Conservation (phyloP, 1,140 invertebrate species). For the Oppia nitens region DNA sequence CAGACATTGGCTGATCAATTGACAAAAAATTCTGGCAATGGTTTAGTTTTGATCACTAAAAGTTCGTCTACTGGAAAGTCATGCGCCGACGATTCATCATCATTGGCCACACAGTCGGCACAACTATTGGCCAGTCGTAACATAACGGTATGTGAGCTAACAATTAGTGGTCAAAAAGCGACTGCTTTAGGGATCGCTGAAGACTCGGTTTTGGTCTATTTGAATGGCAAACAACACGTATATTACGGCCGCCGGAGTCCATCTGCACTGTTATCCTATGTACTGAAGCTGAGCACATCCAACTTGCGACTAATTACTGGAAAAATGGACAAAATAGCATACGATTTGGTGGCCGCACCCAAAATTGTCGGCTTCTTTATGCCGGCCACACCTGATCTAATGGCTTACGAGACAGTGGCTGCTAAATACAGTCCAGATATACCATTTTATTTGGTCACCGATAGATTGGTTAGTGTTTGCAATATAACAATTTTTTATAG, state of each 20-base stretch:
- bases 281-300: not conserved
- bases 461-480: conserved; percentile 14
- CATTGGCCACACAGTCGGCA: not conserved
- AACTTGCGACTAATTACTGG: conserved; percentile 16
- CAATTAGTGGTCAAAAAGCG: not conserved
- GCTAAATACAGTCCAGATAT: conserved; percentile 13
- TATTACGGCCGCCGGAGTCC: not conserved
- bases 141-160: not conserved
- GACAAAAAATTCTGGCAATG: not conserved
- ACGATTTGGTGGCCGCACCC: conserved; percentile 15
- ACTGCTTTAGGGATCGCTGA: not conserved
- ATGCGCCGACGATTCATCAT: not conserved
- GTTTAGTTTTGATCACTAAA: not conserved
- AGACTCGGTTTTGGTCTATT: not conserved
- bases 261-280: not conserved
- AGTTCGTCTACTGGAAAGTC: not conserved
- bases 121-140: not conserved
- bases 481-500: not conserved
- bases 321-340: conserved; percentile 20
- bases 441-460: conserved; percentile 18
- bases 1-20: not conserved
- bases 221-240: not conserved
- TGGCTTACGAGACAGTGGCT: conserved; percentile 18
- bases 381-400: conserved; percentile 16
- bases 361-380: conserved; percentile 20